phyloP scores from a whole-genome alignment of 2,797 vertebrate genomes.

The Octomys mimax region DNA sequence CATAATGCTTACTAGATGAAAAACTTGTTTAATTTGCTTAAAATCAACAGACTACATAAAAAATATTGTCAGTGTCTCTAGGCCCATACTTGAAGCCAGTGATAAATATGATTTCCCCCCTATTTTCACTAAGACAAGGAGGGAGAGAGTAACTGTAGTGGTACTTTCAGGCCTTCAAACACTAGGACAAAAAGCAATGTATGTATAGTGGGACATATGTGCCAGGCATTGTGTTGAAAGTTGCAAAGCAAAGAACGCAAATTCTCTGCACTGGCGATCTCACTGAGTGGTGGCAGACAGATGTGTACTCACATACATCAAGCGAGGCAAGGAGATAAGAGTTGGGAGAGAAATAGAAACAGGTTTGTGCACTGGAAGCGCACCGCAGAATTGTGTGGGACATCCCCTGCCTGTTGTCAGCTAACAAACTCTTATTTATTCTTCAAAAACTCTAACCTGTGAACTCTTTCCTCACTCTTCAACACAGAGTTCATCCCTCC shows the following conservation, averaged over 20 bases:
- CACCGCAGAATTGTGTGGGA: not conserved
- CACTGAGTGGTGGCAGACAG: not conserved
- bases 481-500: constrained; percentile 19
- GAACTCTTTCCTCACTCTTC: not conserved
- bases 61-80: constrained; percentile 29
- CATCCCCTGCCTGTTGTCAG: not conserved
- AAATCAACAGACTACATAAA: constrained; percentile 46
- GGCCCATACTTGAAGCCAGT: constrained; percentile 33
- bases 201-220: not conserved
- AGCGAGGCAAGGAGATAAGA: not conserved
- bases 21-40: constrained; percentile 63
- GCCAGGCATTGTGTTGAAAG: not conserved
- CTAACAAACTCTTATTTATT: not conserved
- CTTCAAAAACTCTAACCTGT: not conserved
- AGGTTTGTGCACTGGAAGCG: not conserved
- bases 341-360: not conserved
- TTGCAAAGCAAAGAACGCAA: not conserved
- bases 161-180: not conserved
- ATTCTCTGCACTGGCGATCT: not conserved
- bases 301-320: rapidly evolving
- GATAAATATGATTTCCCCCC: not conserved
- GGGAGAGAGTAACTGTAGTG: not conserved
- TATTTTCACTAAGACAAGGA: not conserved
- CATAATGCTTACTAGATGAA: constrained; percentile 41
- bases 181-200: not conserved